Evolutionary conservation across 1,140 invertebrate genomes (phyloP), one percentile per base, ranked within the genome.

Genomic region (Heliconius nattereri): DNA sequence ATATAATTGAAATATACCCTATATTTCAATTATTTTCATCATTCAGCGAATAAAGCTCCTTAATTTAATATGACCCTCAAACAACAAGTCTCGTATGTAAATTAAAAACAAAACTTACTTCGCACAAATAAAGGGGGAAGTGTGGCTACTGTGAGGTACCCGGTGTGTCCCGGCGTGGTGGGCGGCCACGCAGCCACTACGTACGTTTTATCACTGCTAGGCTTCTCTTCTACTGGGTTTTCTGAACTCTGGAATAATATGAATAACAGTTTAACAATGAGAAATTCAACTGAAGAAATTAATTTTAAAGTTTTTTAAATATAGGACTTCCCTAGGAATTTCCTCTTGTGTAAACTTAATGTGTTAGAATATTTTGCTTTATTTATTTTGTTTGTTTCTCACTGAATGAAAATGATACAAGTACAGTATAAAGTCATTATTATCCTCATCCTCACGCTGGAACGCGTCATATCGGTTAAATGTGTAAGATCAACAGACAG

Each of bases 101-200:
- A 45, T 16, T 16, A 45, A 16, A 16, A 16, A 35, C 32, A 35
- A 45, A 45, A 80, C 82, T 84, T 83, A 92, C 91, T 86, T 81
- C 88, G 84, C 13, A 85, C 71, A 71, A 89, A 91, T 32, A 91
- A 81, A 2, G 97, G 97, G 35, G 97, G 97, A 76, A 98, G 92
- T 5, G 98, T 97, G 7, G 98, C 98, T 92, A 99, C 98, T 32
- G 98, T 99, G 52, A 99, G 95, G 94, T 98, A 99, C 11, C 98
- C 98, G 37, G 98, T 99, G 94, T 99, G 98, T 1, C 98, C 98
- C 16, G 98, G 97, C 89, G 96, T 96, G 80, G 95, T 95, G 78
- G 95, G 84, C 35, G 97, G 96, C 81, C 97, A 96, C 8, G 96
- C 91, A 1, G 96, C 96, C 52, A 97, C 97, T 60, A 97, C 92